phyloP scores from a whole-genome alignment of 2,888 invertebrate genomes.

The Elysia crispata region DNA sequence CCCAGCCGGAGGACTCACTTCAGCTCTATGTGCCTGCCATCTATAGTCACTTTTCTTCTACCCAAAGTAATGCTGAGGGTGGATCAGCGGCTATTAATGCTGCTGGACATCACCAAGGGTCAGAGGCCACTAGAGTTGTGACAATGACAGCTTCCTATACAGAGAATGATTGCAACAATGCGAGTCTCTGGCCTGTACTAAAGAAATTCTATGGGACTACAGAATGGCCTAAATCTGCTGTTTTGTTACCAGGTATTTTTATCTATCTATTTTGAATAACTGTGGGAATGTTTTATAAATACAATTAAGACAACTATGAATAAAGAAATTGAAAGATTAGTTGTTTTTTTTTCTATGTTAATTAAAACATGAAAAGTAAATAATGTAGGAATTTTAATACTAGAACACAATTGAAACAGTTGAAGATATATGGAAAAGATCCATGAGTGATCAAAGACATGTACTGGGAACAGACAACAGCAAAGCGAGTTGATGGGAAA shows the following conservation, averaged over 20 bases:
- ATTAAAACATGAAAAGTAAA: too few species aligned
- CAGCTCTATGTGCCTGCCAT: slow-evolving; percentile 78
- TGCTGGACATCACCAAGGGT: slow-evolving; percentile 24
- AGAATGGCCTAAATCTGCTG: slow-evolving; percentile 89
- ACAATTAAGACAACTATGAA: too few species aligned
- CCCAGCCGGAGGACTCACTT: slow-evolving; percentile 92
- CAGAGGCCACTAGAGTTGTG: slow-evolving; percentile 20
- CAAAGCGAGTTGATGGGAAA: too few species aligned
- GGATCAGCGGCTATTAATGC: slow-evolving; percentile 21
- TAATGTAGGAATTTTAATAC: too few species aligned
- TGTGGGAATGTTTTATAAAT: too few species aligned
- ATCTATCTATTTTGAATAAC: too few species aligned
- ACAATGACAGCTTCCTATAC: slow-evolving; percentile 40
- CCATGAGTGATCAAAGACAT: too few species aligned
- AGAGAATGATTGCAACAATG: slow-evolving; percentile 60
- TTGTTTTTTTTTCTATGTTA: too few species aligned
- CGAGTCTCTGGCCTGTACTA: slow-evolving; percentile 76
- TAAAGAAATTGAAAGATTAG: too few species aligned
- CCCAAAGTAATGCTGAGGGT: slow-evolving; percentile 26
- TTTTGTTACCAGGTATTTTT: slow-evolving; percentile 86
- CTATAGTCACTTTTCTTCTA: slow-evolving; percentile 18
- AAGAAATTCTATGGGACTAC: slow-evolving; percentile 79
- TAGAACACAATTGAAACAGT: too few species aligned
- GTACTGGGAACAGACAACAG: too few species aligned
- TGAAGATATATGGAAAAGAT: too few species aligned